Percentiles rank a stretch among this genome's conserved stretches.
Conservation (phyloP, 2,797 vertebrate species). For the Bufotes viridis region DNA sequence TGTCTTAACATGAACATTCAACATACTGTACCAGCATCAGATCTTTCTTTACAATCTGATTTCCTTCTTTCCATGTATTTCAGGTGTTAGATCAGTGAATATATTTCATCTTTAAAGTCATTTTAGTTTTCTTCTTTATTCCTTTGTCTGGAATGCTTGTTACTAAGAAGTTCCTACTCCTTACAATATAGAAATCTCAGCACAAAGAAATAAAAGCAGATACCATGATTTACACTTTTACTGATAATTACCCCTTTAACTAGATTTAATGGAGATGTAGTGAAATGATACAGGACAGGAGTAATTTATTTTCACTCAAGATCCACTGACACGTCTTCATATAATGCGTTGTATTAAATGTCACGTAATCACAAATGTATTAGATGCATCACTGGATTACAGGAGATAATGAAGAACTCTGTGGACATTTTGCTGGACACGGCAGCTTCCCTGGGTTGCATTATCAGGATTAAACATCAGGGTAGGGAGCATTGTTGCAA, state of each 20-base stretch:
- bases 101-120: neutral
- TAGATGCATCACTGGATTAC: constrained; percentile 1
- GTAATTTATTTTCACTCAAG: neutral
- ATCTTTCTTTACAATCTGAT: neutral
- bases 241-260: neutral
- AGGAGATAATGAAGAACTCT: neutral
- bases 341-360: neutral
- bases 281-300: neutral
- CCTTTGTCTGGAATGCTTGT: neutral
- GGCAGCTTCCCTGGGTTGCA: neutral
- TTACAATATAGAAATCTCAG: neutral
- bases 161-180: neutral
- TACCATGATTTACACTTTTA: neutral
- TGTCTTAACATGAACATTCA: neutral
- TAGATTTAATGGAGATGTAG: neutral
- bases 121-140: neutral
- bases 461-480: neutral
- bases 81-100: neutral
- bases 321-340: neutral
- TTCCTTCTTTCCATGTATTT: neutral
- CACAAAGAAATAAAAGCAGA: neutral
- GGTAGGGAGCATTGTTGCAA: neutral
- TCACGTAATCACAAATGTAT: neutral
- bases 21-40: neutral
- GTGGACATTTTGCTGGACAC: neutral